These are phyloP conservation scores for Drosophila watanabei DNA, from an alignment of 1,140 invertebrate species.

Conservation along the genomic window DNA sequence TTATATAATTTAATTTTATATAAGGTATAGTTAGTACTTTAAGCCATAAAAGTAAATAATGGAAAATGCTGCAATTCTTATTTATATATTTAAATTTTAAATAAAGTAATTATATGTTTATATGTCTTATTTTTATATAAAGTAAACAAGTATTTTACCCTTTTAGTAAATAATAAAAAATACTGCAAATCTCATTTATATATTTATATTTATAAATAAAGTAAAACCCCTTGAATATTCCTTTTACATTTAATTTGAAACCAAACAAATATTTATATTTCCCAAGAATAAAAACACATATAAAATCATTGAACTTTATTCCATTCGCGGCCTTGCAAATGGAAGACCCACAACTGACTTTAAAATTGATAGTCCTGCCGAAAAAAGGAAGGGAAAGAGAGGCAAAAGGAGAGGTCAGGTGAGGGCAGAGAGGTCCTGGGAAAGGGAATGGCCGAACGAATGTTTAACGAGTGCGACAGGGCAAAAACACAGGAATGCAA, in stretches of 20 bases:
- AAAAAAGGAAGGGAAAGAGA: neutral
- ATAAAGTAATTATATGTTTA: too few species aligned
- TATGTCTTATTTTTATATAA: too few species aligned
- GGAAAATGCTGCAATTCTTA: too few species aligned
- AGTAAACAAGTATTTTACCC: too few species aligned
- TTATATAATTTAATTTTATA: too few species aligned
- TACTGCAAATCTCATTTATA: too few species aligned
- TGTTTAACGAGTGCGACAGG: slow-evolving; percentile 21
- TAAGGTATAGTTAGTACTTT: too few species aligned
- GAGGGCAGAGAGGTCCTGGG: neutral
- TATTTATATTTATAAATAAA: neutral
- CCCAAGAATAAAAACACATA: too few species aligned
- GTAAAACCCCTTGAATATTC: neutral
- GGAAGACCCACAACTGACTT: neutral
- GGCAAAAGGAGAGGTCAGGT: neutral
- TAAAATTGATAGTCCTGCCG: neutral
- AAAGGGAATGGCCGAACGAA: slow-evolving; percentile 19
- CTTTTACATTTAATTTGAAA: neutral
- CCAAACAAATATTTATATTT: neutral
- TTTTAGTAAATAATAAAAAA: too few species aligned
- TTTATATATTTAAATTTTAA: too few species aligned
- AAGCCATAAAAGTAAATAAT: too few species aligned
- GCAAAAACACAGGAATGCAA: slow-evolving; percentile 24
- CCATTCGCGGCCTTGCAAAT: neutral
- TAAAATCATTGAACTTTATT: neutral